Evolutionary conservation across 2,113 vertebrate genomes (phyloP), one percentile per base, ranked within the genome.

Genomic region (Burhinus bistriatus): DNA sequence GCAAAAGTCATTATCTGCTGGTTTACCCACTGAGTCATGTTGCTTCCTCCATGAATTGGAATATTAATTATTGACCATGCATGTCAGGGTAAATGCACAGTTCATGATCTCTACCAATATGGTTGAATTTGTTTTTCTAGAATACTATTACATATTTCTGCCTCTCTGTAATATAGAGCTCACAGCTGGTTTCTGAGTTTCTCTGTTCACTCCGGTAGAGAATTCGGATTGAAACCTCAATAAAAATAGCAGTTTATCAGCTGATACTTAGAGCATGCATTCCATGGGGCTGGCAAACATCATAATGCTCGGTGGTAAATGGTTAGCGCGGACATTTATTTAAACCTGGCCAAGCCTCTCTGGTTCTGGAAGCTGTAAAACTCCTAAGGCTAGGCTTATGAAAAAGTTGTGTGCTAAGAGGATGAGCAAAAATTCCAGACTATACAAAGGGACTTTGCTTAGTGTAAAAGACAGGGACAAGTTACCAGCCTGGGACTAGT

Each of bases 211-310:
- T 69, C 61, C 94, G 61, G 40, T 73, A 77, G 26, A 80, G 20
- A 92, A 77, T 83, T 83, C 65, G 45, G 51, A 64, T 30, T 77
- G 86, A 95, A 95, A 89, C 26, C 55, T 83, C 44, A 51, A 61
- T 65, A 71, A 92, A 93, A 95, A 66, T 6, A 79, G n/a, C 62
- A 92, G 30, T 93, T 93, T 93, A 55, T 88, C 91, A 95, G 81
- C 93, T 76, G 62, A 73, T 88, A 23, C 76, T 89, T 54, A 76
- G 32, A 93, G 38, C 36, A 49, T 65, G 32, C 57, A 51, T 82
- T 93, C 75, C 79, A 90, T 32, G 30, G 42, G 17, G 66, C 45
- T 89, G 75, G 45, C 38, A 90, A 88, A 64, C 27, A 34, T 51
- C 68, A 47, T 62, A 62, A 32, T 58, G 17, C 36, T 79, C 13